These are phyloP conservation scores for Paelopatides confundens DNA, from an alignment of 53 echinoderm and acorn worm species.

Conservation along the genomic window DNA sequence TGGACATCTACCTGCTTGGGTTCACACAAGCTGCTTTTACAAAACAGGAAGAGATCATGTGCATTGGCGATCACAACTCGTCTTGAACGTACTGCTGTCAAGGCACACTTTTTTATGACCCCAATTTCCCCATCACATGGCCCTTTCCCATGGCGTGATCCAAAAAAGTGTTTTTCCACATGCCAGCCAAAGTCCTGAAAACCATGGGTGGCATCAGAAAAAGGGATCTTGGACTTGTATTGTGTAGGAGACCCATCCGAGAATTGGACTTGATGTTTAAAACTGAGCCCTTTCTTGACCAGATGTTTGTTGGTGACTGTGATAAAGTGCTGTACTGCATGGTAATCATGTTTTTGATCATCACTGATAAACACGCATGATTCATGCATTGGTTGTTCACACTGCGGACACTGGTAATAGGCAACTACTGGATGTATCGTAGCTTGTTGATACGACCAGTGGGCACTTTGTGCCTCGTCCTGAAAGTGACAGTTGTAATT, in stretches of 20 bases:
- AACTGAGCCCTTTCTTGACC: not conserved
- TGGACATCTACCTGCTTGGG: not conserved
- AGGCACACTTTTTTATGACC: not conserved
- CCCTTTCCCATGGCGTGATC: not conserved
- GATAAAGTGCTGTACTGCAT: slow-evolving; percentile 20
- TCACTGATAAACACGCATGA: slow-evolving; percentile 29
- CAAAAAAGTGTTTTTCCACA: slow-evolving; percentile 9
- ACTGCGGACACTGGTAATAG: slow-evolving; percentile 29
- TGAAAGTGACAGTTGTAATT: slow-evolving; percentile 59
- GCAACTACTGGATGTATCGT: slow-evolving; percentile 51
- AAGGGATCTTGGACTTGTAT: not conserved
- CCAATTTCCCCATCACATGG: slow-evolving; percentile 32
- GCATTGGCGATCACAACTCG: not conserved
- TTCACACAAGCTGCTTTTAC: not conserved
- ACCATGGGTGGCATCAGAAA: not conserved
- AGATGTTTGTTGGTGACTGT: not conserved
- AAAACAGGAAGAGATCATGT: not conserved
- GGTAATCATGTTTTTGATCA: slow-evolving; percentile 39
- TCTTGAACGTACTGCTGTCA: not conserved
- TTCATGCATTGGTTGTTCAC: not conserved
- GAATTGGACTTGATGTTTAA: not conserved
- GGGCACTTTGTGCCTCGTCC: slow-evolving; percentile 61
- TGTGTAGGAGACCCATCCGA: slow-evolving; percentile 1
- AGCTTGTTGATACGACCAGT: slow-evolving; percentile 57
- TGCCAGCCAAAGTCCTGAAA: not conserved